Base-by-base conservation (phyloP, 1,140 invertebrate species). In the Periplaneta americana region DNA sequence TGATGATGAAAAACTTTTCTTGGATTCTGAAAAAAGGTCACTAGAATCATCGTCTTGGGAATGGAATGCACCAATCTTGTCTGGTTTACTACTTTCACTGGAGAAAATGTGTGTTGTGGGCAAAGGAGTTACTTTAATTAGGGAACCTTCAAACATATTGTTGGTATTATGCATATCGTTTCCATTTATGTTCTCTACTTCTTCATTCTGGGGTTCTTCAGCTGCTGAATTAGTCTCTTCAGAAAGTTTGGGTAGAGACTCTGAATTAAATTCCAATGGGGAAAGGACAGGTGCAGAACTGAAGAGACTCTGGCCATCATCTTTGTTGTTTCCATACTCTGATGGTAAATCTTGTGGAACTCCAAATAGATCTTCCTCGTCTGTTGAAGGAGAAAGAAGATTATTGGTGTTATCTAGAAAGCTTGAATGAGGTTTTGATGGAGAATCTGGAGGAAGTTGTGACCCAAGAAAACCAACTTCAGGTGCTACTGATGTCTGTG, bases 311-410 rank as follows among this genome's bases (percentile, higher is more conserved):
- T 80, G 66, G 36, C 34, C 22, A 36, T 28, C 34, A 35, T 80
- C 35, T 75, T 80, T 80, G n/a, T n/a, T 33, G 35, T 34, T 80
- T 6, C 33, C 33, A 28, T 80, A 48, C 33, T 90, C 89, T 34
- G 88, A 87, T 0, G 89, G 89, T 33, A 89, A 82, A 81, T 90
- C 88, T 8, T 88, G 89, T 1, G 88, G 89, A 2, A 90, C 87
- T 31, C 89, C 88, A 36, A 91, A 91, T 0, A 91, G 82, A 83
- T 91, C 90, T 34, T 91, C 90, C 79, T 91, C 90, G 74, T 91
- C 90, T 0, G 90, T 91, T 0, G 89, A 90, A 2, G 90, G 90
- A 0, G 89, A 90, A 22, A 90, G 66, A 39, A 78, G 81, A 34
- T 83, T 83, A 32, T 32, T 80, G 33, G 28, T 35, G 48, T n/a